Conservation (phyloP, 2,113 vertebrate genomes). For the Gorsachius goisagi region DNA sequence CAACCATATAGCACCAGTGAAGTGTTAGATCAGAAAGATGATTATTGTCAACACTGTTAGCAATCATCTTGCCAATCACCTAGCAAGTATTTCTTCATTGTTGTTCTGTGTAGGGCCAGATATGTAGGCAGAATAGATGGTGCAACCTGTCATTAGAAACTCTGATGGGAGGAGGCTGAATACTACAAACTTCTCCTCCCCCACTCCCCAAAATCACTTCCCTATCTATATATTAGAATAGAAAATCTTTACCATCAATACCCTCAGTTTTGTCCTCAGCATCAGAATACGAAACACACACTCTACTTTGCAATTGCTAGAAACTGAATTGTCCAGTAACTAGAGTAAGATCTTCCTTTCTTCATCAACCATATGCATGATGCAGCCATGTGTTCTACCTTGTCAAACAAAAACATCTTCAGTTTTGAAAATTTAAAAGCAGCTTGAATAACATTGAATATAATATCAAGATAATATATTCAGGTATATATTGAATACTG, state of each 20-base stretch:
- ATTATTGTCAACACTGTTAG: not conserved
- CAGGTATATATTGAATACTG: not conserved
- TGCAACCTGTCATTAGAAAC: not conserved
- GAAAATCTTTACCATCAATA: not conserved
- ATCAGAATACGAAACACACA: not conserved
- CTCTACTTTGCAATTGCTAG: not conserved
- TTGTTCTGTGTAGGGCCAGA: not conserved
- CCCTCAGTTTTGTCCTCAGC: not conserved
- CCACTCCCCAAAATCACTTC: not conserved
- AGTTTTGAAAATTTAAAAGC: not conserved
- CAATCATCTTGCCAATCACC: not conserved
- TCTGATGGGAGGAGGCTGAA: not conserved
- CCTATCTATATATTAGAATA: not conserved
- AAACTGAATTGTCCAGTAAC: not conserved
- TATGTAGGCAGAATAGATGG: not conserved
- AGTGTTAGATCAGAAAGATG: not conserved
- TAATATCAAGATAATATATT: not conserved
- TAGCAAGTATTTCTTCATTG: constrained; percentile 33
- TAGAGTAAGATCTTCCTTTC: not conserved
- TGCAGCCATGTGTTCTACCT: not conserved
- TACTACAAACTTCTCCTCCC: not conserved
- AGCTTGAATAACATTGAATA: not conserved
- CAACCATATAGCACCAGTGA: not conserved
- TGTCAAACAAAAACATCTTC: not conserved
- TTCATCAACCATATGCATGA: rapidly evolving